A percentile compares a stretch with the other conserved stretches of the same genome.
phyloP scores from a whole-genome alignment of 2,113 vertebrate genomes.

The Phyllostomus hastatus region DNA sequence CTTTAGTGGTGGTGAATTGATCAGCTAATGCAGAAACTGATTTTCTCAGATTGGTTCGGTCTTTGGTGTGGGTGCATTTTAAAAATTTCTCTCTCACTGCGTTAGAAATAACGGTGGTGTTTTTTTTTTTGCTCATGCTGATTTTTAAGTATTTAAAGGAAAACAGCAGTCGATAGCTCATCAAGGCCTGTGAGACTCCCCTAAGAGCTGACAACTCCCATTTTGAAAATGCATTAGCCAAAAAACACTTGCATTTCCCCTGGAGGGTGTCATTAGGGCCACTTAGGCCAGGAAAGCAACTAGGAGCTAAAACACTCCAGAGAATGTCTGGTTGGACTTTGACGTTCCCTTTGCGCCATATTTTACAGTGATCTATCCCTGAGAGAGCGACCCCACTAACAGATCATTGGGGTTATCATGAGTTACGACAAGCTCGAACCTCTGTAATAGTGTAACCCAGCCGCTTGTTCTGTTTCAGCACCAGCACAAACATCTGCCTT shows the following conservation, averaged over 20 bases:
- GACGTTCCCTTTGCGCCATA: background rate
- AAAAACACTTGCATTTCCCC: slow-evolving; percentile 11
- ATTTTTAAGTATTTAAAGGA: slow-evolving; percentile 43
- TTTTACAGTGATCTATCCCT: background rate
- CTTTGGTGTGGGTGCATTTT: background rate
- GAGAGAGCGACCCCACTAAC: slow-evolving; percentile 6
- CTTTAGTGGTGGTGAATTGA: background rate
- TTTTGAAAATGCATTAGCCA: slow-evolving; percentile 45
- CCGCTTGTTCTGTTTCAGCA: background rate
- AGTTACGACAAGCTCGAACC: slow-evolving; percentile 17
- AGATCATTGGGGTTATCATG: background rate
- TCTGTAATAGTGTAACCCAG: background rate
- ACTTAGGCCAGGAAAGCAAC: slow-evolving; percentile 36
- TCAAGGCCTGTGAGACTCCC: background rate
- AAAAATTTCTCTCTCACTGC: background rate
- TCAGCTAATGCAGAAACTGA: background rate
- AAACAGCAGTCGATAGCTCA: slow-evolving; percentile 47
- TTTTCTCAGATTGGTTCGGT: slow-evolving; percentile 19
- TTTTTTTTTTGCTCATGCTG: slow-evolving; percentile 47
- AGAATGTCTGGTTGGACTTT: background rate
- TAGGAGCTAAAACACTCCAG: slow-evolving; percentile 2
- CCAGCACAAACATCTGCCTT: background rate
- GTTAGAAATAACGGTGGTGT: slow-evolving; percentile 47
- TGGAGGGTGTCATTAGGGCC: background rate
- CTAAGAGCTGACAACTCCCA: background rate